These are phyloP conservation scores for Mionectes macconnelli DNA, from an alignment of 2,113 vertebrate genomes.

Conservation along the genomic window DNA sequence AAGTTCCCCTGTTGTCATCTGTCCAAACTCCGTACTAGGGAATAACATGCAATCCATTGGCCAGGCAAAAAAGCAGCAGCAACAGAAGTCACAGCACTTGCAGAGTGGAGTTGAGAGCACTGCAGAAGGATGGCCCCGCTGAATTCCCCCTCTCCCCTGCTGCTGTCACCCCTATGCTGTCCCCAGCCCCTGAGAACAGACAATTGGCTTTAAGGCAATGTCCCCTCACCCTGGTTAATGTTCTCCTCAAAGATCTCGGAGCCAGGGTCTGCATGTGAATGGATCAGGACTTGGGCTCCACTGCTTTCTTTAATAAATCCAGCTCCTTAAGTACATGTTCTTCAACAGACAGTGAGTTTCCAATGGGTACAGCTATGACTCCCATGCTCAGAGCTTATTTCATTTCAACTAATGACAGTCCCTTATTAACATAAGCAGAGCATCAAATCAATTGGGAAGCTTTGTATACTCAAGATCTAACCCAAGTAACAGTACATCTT, in stretches of 20 bases:
- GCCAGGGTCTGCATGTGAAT: accelerated
- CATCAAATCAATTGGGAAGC: not conserved
- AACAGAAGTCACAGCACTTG: not conserved
- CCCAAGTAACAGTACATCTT: not conserved
- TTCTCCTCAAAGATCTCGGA: not conserved
- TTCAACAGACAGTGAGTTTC: not conserved
- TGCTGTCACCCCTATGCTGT: not conserved
- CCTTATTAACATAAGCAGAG: not conserved
- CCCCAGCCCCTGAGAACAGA: not conserved
- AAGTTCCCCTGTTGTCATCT: not conserved
- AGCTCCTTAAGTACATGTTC: not conserved
- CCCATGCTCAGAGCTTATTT: not conserved
- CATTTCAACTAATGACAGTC: not conserved
- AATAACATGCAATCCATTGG: not conserved
- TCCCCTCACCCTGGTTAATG: not conserved
- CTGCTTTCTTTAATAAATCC: not conserved
- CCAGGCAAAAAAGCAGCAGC: not conserved
- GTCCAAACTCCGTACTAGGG: not conserved
- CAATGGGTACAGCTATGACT: accelerated
- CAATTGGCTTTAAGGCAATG: too few relatives aligned
- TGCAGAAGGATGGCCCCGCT: not conserved
- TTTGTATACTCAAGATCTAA: not conserved
- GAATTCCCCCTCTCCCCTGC: not conserved
- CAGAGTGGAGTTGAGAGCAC: accelerated
- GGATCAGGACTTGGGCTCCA: not conserved